Base-by-base conservation (phyloP, 37 sponge, comb jelly and placozoan species). In the Halichondria panicea region DNA sequence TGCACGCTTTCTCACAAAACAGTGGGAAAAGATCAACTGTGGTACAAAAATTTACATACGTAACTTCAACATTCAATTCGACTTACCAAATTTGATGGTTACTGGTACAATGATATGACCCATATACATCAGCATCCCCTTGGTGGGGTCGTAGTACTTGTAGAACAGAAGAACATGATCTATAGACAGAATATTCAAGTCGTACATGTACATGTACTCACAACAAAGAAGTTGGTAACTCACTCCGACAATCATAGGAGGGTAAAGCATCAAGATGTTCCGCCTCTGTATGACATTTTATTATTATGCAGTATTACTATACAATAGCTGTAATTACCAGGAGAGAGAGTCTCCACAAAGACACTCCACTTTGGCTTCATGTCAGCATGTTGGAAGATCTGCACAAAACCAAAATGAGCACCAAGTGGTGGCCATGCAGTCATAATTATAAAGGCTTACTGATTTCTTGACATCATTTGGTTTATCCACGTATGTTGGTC, bases 71-170 rank as follows among this genome's bases (percentile, higher is more conserved):
- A 50, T 19, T 9, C 1, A 25, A 27, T 33, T 52, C 9, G 25
- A 71, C 84, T 70, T 43, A 93, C 93, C 63, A 38, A 93, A 85
- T 27, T 71, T 89, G 18, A 18, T 77, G 43, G 63, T 41, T 8
- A 85, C 76, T 32, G 40, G n/a, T 45, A 84, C 93, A 34, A 80
- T 48, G 8, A 63, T 71, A 62, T 90, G 92, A 13, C 87, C 82
- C 25, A 91, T 88, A 57, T 83, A 94, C 2, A 77, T 55, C n/a
- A 90, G 56, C 15, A 61, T 37, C 25, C 72, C 79, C 13, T 50
- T 83, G 60, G 43, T 30, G 6, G 89, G 90, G 36, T 93, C 84
- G 72, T 93, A 96, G 70, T 80, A 96, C 75, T 96, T 96, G 79
- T 79, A 80, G 63, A 96, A 96, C 12, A 96, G 75, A 53, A 96